Conservation (phyloP, 1,140 invertebrate species). For the Sarcophaga peregrina region DNA sequence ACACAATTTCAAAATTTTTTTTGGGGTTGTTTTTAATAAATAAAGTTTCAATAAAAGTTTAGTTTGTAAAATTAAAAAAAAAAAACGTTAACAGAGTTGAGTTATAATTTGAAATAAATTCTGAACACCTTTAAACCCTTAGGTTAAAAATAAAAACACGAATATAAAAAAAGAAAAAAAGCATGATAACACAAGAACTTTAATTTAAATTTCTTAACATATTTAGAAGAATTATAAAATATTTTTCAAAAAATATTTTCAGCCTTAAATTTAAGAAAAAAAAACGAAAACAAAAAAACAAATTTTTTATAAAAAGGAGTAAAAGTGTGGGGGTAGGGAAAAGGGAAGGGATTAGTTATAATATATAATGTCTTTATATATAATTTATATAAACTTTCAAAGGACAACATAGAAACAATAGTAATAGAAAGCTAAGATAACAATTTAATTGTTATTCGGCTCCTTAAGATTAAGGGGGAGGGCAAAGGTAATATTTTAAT, state of each 20-base stretch:
- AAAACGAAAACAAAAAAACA: background rate
- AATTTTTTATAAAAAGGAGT: no score
- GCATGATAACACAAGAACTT: background rate
- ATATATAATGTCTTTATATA: background rate
- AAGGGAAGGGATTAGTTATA: no score
- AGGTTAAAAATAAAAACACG: no score
- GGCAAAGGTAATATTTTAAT: no score
- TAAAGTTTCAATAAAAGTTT: conserved; percentile 16
- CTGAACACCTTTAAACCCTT: no score
- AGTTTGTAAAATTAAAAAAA: background rate
- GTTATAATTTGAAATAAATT: no score
- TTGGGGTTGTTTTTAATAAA: conserved; percentile 21
- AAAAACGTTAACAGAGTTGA: background rate
- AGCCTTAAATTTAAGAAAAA: conserved; percentile 9
- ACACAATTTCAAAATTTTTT: background rate
- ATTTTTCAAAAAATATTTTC: background rate
- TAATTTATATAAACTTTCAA: background rate
- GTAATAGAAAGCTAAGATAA: background rate
- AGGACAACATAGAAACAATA: background rate
- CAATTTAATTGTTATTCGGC: conserved; percentile 1
- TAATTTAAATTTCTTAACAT: no score
- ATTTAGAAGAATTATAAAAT: background rate
- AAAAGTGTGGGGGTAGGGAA: no score
- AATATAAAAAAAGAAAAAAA: no score
- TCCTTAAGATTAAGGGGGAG: no score